phyloP scores from a whole-genome alignment of 2,888 invertebrate genomes.

The Neoitamus cyanurus region DNA sequence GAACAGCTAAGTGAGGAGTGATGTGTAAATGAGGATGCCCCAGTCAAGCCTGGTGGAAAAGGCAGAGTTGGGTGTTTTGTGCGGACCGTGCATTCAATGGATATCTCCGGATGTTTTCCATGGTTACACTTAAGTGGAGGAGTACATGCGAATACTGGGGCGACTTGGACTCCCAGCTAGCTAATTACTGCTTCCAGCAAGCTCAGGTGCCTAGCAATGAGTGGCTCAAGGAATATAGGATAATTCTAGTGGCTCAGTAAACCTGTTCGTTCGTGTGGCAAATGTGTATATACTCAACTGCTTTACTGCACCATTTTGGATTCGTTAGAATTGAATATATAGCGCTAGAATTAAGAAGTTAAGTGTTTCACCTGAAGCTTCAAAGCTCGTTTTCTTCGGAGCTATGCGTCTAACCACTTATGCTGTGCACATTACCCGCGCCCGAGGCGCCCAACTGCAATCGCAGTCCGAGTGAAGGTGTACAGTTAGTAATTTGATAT shows the following conservation, averaged over 20 bases:
- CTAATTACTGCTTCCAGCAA: conserved; percentile 27
- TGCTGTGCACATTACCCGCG: background rate
- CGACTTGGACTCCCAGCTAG: background rate
- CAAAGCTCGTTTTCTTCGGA: background rate
- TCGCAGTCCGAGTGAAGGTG: background rate
- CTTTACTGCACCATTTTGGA: conserved; percentile 15
- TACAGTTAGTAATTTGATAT: background rate
- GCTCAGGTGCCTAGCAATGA: conserved; percentile 15
- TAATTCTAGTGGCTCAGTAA: conserved; percentile 9
- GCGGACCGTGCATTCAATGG: background rate
- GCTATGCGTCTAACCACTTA: conserved; percentile 3
- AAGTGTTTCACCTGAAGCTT: background rate
- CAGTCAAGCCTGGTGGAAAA: background rate
- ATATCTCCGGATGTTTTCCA: conserved; percentile 29
- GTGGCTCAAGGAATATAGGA: conserved; percentile 26
- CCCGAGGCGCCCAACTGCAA: conserved; percentile 5
- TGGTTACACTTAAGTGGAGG: conserved; percentile 6
- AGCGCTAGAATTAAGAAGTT: background rate
- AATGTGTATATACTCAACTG: conserved; percentile 7
- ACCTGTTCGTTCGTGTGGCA: background rate
- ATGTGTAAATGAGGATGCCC: conserved; percentile 29
- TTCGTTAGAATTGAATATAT: conserved; percentile 29
- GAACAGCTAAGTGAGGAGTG: background rate
- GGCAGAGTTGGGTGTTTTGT: background rate
- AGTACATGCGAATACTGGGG: background rate